These are phyloP conservation scores for Rhombomys opimus DNA, from an alignment of 2,113 vertebrate genomes.

Conservation along the genomic window DNA sequence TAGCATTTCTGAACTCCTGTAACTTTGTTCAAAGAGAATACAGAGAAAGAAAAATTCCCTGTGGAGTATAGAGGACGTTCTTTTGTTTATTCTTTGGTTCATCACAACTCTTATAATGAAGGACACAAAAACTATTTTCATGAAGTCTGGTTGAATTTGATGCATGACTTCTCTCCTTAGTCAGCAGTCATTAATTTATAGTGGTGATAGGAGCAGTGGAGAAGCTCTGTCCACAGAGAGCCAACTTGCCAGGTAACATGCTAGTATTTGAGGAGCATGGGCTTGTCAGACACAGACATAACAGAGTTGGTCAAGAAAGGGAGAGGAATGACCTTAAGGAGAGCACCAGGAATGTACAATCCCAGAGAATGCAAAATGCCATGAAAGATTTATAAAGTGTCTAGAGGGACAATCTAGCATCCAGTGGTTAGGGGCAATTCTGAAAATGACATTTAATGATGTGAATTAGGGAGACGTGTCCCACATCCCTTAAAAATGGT, in stretches of 20 bases:
- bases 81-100: neutral
- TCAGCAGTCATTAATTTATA: neutral
- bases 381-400: neutral
- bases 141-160: neutral
- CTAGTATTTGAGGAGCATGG: neutral
- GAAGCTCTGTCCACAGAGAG: neutral
- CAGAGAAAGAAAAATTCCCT: neutral
- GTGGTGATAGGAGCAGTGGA: neutral
- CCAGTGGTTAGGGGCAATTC: neutral
- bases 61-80: neutral
- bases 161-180: neutral
- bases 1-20: neutral
- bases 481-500: neutral
- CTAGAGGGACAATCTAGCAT: neutral
- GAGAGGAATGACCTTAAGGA: neutral
- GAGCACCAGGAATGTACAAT: neutral
- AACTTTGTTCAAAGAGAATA: neutral
- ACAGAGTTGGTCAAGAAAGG: neutral
- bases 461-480: neutral
- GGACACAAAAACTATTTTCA: slow-evolving; percentile 18
- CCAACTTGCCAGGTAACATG: neutral
- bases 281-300: neutral
- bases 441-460: neutral
- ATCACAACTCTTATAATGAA: neutral
- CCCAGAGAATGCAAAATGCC: neutral